Percentiles rank a stretch among this genome's conserved stretches.
Evolutionary conservation across 2,797 vertebrate species (phyloP).

Genomic region (Argentina silus): DNA sequence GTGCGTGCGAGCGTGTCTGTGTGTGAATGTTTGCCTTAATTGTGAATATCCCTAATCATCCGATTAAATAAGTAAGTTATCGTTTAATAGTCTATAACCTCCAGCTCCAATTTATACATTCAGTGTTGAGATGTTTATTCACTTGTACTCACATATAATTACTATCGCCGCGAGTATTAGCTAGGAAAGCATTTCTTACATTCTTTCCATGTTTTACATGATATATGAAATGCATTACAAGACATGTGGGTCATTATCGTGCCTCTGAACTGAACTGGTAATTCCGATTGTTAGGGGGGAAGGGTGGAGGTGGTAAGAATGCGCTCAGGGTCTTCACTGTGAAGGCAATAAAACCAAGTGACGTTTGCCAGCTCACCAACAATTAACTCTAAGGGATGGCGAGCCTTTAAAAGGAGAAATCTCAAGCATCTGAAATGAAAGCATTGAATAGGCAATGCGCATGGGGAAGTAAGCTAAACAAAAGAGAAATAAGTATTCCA

Average conservation of each 20-base stretch:
- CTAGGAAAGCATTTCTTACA: slow-evolving; percentile 38
- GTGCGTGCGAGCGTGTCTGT: background rate
- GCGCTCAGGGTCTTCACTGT: slow-evolving; percentile 77
- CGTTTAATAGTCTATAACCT: no score
- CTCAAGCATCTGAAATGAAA: slow-evolving; percentile 43
- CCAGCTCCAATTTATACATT: no score
- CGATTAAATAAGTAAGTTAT: no score
- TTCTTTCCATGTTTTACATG: slow-evolving; percentile 55
- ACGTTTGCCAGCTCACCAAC: slow-evolving; percentile 74
- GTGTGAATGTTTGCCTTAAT: background rate
- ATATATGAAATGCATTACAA: slow-evolving; percentile 54
- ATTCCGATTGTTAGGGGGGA: slow-evolving; percentile 37
- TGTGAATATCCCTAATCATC: no score
- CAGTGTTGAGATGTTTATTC: background rate
- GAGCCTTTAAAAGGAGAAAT: slow-evolving; percentile 48
- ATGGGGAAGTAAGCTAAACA: background rate
- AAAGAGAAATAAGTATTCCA: background rate
- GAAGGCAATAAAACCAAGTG: slow-evolving; percentile 78
- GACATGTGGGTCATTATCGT: slow-evolving; percentile 59
- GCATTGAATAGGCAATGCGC: slow-evolving; percentile 42
- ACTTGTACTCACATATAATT: background rate
- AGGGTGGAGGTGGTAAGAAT: slow-evolving; percentile 71
- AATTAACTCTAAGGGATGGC: slow-evolving; percentile 67
- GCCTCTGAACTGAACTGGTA: slow-evolving; percentile 50
- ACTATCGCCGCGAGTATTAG: background rate